These are phyloP conservation scores for Todiramphus chloris DNA, from an alignment of 2,113 vertebrate genomes.

Conservation along the genomic window DNA sequence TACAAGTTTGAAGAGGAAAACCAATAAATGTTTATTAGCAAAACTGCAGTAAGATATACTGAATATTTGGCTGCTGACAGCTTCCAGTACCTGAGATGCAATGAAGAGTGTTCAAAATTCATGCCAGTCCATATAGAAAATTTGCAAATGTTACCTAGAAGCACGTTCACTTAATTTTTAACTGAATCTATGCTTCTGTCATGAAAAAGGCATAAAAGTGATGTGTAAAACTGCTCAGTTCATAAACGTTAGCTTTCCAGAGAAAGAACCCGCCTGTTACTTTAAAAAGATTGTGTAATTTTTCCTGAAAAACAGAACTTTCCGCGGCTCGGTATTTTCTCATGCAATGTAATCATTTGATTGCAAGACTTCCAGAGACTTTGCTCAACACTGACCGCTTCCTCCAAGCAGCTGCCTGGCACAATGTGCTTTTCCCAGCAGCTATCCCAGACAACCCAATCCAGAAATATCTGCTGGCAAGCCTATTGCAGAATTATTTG, in stretches of 20 bases:
- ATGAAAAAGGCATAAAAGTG: not conserved
- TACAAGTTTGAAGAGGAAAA: slow-evolving; percentile 7
- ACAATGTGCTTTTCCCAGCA: not conserved
- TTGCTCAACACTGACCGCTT: not conserved
- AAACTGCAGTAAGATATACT: not conserved
- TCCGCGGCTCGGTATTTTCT: not conserved
- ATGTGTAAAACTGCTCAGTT: not conserved
- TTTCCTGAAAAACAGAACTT: slow-evolving; percentile 56
- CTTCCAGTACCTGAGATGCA: not conserved
- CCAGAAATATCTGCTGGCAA: not conserved
- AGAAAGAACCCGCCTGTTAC: not conserved
- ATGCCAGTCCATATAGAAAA: not conserved
- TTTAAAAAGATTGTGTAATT: not conserved
- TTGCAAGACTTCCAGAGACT: not conserved
- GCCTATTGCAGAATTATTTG: not conserved
- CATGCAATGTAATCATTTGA: not conserved
- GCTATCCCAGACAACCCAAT: not conserved
- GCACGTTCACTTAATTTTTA: not conserved
- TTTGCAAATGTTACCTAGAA: not conserved
- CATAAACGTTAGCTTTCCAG: not conserved
- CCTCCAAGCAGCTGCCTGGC: not conserved
- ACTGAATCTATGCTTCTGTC: not conserved
- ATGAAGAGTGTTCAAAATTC: not conserved
- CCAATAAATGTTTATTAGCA: not conserved
- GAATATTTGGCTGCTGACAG: not conserved